phyloP scores from a whole-genome alignment of 2,797 vertebrate genomes.

The Erpetoichthys calabaricus region DNA sequence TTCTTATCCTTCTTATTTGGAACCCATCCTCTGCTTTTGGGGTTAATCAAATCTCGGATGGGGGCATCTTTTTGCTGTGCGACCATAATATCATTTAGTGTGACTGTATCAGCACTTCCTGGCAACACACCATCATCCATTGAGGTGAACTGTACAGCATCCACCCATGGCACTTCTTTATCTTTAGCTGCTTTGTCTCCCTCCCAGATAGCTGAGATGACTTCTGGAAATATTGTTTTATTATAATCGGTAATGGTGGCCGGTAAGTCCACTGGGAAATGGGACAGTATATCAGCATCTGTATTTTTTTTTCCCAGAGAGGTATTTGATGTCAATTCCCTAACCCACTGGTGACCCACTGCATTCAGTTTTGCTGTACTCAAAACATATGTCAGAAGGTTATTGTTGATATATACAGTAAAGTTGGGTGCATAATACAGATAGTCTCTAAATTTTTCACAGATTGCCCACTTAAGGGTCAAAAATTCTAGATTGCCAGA shows the following conservation, averaged over 20 bases:
- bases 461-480: too few species aligned
- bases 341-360: constrained; percentile 2
- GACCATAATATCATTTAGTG: neutral
- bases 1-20: neutral
- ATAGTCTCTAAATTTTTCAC: too few species aligned
- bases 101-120: neutral
- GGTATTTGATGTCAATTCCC: constrained; percentile 8
- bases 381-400: neutral
- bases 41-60: neutral
- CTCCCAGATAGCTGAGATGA: constrained; percentile 6
- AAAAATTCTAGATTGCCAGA: too few species aligned
- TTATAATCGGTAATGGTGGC: constrained; percentile 3
- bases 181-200: neutral
- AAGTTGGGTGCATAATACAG: too few species aligned
- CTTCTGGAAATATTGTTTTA: neutral
- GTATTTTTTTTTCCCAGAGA: constrained; percentile 4
- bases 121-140: neutral
- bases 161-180: constrained; percentile 2
- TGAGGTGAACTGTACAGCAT: neutral
- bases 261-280: neutral
- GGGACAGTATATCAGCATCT: constrained; percentile 5
- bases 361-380: neutral
- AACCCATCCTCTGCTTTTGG: neutral
- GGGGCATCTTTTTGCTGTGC: neutral
- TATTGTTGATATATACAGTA: too few species aligned